Base-by-base conservation (phyloP, 37 sponge, comb jelly and placozoan species). In the Mnemiopsis leidyi region DNA sequence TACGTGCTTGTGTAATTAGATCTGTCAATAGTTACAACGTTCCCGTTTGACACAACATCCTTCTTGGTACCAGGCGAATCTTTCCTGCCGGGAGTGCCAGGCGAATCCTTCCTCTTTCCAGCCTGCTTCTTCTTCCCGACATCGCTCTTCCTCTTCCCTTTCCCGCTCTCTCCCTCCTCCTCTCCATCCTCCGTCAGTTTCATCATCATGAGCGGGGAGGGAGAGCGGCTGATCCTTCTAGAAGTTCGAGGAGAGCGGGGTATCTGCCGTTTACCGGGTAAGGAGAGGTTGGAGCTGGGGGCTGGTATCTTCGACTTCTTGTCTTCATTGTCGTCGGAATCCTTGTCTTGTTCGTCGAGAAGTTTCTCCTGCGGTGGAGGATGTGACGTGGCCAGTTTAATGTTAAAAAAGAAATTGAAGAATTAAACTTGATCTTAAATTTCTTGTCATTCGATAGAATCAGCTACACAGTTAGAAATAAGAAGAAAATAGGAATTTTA, bases 11-110 rank as follows among this genome's bases (percentile, higher is more conserved):
- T 40, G 90, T 85, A 85, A 0, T 85, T 85, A 85, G 90, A 36
- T 40, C 90, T 85, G 61, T 85, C 90, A 18, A 85, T 85, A 25
- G 21, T 85, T 0, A 85, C 90, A 85, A 85, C 36, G 33, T 85
- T 85, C 26, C 61, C 61, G 25, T 85, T 37, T 21, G 33, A 28
- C 24, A 3, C 61, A 2, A 36, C 90, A 21, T 16, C 28, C 28
- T 73, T 21, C 36, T 33, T 30, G 48, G 38, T 38, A 28, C 7
- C 30, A 7, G 30, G 30, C n/a, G 20, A 5, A 13, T 23, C 30
- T 28, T 71, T 71, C n/a, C 20, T 18, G 3, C 3, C 75, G n/a
- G 30, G 75, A 71, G 75, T 71, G n/a, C 75, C 75, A 71, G 30
- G 30, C 75, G 61, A 48, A 48, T 48, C 61, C 36, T 77, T 77